Evolutionary conservation across 2,113 vertebrate species (phyloP), one percentile per base, ranked within the genome.

Genomic region (Nycticryphes semicollaris): DNA sequence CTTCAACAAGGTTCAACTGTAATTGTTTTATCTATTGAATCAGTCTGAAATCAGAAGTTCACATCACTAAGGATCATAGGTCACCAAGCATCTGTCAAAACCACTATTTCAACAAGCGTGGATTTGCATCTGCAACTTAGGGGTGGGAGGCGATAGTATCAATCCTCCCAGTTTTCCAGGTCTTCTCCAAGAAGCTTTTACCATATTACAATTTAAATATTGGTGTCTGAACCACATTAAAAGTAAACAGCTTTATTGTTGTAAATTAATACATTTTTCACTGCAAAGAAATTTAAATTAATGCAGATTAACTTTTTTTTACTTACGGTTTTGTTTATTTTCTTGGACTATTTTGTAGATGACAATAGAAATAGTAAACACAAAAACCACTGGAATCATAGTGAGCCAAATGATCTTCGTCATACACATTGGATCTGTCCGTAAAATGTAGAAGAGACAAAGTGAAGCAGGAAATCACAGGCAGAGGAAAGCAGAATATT

Each of bases 381-480:
- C 53, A 93, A 98, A 91, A 81, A 98, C 96, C 53, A 94, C 60
- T n/a, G 94, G 14, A 83, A 98, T 88, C 90, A 98, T 96, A 91
- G 89, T 39, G 60, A 98, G 91, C 98, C 97, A 98, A 50, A 91
- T 91, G 53, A 97, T 98, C 94, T 97, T 98, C 35, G 20, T 67
- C 41, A 81, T 69, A 79, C 96, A 97, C 84, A 87, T 92, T 5
- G 96, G 95, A 97, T 96, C 98, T 98, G 97, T 66, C 84, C 93
- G 94, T 64, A 85, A 90, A 96, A 92, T 20, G 23, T 15, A 84
- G 18, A 95, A 93, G 81, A 96, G 16, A 82, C 3, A 93, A 72
- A 95, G 90, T 91, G 59, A 97, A 63, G n/a, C 41, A 86, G 24
- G 41, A 92, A 90, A 90, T 84, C 43, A 56, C 27, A 45, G n/a